Evolutionary conservation across 2,797 vertebrate genomes (phyloP).

Genomic region (Pantherophis vulpinus): DNA sequence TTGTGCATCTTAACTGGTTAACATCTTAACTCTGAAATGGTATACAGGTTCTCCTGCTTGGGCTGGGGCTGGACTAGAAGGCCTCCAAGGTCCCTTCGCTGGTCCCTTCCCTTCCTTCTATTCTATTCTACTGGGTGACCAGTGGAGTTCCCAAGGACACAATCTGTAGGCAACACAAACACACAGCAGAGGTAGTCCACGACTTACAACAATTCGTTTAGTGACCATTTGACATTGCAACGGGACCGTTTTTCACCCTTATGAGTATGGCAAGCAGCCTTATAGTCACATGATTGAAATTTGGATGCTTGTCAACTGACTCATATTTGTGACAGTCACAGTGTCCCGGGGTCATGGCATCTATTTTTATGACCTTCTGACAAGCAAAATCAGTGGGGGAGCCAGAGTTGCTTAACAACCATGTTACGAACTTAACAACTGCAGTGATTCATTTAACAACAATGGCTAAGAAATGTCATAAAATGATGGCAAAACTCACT

Average conservation of each 20-base stretch:
- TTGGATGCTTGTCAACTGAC: neutral
- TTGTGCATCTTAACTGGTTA: neutral
- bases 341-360: neutral
- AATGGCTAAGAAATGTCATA: neutral
- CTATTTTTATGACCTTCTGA: neutral
- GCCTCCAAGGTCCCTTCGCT: no score
- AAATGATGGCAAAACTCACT: neutral
- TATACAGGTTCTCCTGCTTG: no score
- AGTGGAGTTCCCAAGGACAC: neutral
- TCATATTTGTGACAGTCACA: neutral
- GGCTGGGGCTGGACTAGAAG: no score
- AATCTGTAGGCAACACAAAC: neutral
- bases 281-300: neutral
- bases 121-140: no score
- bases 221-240: neutral
- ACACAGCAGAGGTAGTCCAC: neutral
- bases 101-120: no score
- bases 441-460: neutral
- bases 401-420: neutral
- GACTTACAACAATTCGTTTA: neutral
- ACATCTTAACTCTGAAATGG: no score
- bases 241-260: neutral
- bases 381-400: neutral
- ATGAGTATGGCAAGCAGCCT: neutral
- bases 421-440: neutral